A percentile compares a stretch with the other conserved stretches of the same genome.
Conservation (phyloP, 1,140 invertebrate species). For the Protaetia brevitarsis region DNA sequence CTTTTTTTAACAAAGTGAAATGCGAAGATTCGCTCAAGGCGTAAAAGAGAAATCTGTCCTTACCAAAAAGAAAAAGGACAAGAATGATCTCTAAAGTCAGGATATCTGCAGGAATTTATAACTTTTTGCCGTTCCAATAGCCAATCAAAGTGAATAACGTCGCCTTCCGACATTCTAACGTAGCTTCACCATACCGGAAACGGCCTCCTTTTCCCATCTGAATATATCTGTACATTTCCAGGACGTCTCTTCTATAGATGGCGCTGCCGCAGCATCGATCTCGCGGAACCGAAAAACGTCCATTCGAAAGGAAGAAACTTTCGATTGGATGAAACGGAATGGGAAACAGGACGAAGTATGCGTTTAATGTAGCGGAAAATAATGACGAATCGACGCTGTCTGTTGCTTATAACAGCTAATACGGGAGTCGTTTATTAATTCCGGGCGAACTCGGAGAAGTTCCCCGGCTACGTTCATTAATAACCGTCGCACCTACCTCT, state of each 20-base stretch:
- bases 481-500: slow-evolving; percentile 46
- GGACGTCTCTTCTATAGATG: background rate
- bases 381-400: slow-evolving; percentile 52
- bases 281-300: background rate
- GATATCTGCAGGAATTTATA: no score
- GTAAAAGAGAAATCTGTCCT: no score
- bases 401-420: slow-evolving; percentile 51
- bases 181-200: no score
- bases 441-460: slow-evolving; percentile 41
- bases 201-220: background rate
- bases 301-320: background rate
- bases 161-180: no score
- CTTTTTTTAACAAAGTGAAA: no score
- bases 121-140: no score
- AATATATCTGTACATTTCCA: background rate
- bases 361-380: slow-evolving; percentile 51
- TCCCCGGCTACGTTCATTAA: slow-evolving; percentile 45
- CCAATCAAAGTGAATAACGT: no score
- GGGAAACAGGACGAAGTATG: slow-evolving; percentile 41
- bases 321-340: slow-evolving; percentile 4
- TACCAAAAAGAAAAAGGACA: no score
- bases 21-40: no score
- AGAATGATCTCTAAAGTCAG: no score
- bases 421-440: slow-evolving; percentile 50
- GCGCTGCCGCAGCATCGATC: background rate